A percentile compares a stretch with the other conserved stretches of the same genome.
These are phyloP conservation scores for Acleris emargana DNA, from an alignment of 2,888 invertebrate genomes.

Conservation along the genomic window DNA sequence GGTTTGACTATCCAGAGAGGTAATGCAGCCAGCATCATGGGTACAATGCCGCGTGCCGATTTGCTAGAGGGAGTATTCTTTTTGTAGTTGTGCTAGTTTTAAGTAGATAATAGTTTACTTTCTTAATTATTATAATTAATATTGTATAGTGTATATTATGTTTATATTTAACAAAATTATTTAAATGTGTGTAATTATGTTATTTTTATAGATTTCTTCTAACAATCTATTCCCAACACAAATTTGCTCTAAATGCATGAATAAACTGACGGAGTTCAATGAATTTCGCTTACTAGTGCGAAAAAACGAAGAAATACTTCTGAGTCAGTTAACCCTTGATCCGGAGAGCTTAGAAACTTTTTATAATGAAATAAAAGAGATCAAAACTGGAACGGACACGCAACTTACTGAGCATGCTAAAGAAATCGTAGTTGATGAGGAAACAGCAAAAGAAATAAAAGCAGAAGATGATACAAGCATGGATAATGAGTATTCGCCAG, in stretches of 20 bases:
- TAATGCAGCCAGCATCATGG: too few species aligned
- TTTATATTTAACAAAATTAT: neutral
- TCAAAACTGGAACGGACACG: constrained; percentile 39
- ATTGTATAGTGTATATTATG: too few species aligned
- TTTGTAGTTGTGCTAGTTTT: too few species aligned
- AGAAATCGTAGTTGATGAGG: constrained; percentile 18
- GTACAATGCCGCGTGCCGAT: too few species aligned
- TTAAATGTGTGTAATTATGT: constrained; percentile 1
- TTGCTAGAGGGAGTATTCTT: too few species aligned
- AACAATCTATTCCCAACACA: constrained; percentile 50
- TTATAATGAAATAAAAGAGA: constrained; percentile 41
- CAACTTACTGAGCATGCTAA: constrained; percentile 33
- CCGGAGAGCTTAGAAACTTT: constrained; percentile 38
- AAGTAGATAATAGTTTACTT: too few species aligned
- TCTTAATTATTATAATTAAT: too few species aligned
- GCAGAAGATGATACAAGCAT: constrained; percentile 10
- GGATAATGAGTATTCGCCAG: constrained; percentile 25
- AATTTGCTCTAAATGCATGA: constrained; percentile 52
- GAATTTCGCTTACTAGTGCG: constrained; percentile 48
- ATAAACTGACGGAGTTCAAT: constrained; percentile 50
- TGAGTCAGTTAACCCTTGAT: constrained; percentile 40
- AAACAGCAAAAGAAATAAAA: constrained; percentile 16
- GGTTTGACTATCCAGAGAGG: too few species aligned
- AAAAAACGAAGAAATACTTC: constrained; percentile 53
- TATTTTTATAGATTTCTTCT: constrained; percentile 52